Conservation (phyloP, 1,140 invertebrate genomes). For the Dendrolimus punctatus region DNA sequence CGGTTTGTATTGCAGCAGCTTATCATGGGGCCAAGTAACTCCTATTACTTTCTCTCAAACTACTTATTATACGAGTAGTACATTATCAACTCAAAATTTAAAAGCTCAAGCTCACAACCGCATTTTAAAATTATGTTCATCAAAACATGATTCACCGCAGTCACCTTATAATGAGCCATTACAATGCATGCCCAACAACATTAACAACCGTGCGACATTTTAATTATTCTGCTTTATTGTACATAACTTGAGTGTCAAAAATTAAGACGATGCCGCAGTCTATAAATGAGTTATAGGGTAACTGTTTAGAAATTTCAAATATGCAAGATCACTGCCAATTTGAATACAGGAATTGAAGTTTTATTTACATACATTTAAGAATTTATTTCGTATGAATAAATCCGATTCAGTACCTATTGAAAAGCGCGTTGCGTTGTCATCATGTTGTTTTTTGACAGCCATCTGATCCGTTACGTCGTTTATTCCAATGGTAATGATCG, state of each 20-base stretch:
- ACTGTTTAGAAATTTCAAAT: slow-evolving; percentile 35
- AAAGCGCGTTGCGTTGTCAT: slow-evolving; percentile 29
- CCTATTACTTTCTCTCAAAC: slow-evolving; percentile 25
- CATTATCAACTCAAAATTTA: too few species aligned
- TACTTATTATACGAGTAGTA: slow-evolving; percentile 1
- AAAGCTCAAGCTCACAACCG: too few species aligned
- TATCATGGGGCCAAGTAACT: slow-evolving; percentile 29
- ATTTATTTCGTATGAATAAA: slow-evolving; percentile 19
- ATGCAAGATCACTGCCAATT: slow-evolving; percentile 35
- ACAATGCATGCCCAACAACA: too few species aligned
- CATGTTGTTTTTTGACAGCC: slow-evolving; percentile 51
- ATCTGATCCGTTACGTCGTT: slow-evolving; percentile 61
- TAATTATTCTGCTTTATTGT: slow-evolving; percentile 40
- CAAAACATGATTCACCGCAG: too few species aligned
- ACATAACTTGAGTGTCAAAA: slow-evolving; percentile 41
- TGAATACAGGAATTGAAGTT: slow-evolving; percentile 10
- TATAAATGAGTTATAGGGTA: slow-evolving; percentile 57
- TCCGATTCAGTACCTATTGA: slow-evolving; percentile 12
- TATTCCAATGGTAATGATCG: slow-evolving; percentile 69
- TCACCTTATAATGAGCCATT: too few species aligned
- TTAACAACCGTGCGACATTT: slow-evolving; percentile 10
- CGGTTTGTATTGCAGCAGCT: slow-evolving; percentile 23
- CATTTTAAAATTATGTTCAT: too few species aligned
- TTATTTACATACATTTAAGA: slow-evolving; percentile 22
- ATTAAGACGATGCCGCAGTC: slow-evolving; percentile 35